Evolutionary conservation across 2,797 vertebrate genomes (phyloP).

Genomic region (Poeciliopsis turneri): DNA sequence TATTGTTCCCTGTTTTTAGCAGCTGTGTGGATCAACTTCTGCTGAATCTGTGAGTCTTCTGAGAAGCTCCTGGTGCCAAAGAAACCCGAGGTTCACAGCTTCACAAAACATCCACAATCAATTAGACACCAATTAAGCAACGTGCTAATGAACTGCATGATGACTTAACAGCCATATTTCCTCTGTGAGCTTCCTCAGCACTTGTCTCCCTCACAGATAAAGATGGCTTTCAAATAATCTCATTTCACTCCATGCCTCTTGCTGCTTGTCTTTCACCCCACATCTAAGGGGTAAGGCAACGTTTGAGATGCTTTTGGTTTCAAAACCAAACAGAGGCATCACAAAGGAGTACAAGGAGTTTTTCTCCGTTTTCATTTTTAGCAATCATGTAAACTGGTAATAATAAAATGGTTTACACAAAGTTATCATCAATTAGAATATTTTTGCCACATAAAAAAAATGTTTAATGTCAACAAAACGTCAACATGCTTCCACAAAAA

Average conservation of each 20-base stretch:
- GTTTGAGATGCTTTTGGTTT: neutral
- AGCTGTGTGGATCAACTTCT: conserved; percentile 11
- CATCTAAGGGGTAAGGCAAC: too few species aligned
- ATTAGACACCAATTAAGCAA: conserved; percentile 77
- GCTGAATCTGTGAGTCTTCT: conserved; percentile 22
- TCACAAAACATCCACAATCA: conserved; percentile 71
- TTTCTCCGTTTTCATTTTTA: neutral
- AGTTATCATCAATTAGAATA: neutral
- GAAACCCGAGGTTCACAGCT: conserved; percentile 53
- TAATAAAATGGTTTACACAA: neutral
- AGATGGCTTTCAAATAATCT: neutral
- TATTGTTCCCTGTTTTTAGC: conserved; percentile 1
- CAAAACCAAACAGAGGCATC: neutral
- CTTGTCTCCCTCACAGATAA: conserved; percentile 28
- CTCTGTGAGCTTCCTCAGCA: conserved; percentile 51
- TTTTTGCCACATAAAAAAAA: neutral
- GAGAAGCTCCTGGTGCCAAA: conserved; percentile 34
- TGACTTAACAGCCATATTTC: conserved; percentile 66
- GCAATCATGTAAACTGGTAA: neutral
- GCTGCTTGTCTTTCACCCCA: too few species aligned
- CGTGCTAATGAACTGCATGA: conserved; percentile 72
- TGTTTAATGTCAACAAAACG: neutral
- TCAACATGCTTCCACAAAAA: neutral
- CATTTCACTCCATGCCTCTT: neutral
- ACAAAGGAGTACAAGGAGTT: neutral